Percentiles rank a stretch among this genome's conserved stretches.
Conservation (phyloP, 2,113 vertebrate genomes). For the Hemiprocne comata region DNA sequence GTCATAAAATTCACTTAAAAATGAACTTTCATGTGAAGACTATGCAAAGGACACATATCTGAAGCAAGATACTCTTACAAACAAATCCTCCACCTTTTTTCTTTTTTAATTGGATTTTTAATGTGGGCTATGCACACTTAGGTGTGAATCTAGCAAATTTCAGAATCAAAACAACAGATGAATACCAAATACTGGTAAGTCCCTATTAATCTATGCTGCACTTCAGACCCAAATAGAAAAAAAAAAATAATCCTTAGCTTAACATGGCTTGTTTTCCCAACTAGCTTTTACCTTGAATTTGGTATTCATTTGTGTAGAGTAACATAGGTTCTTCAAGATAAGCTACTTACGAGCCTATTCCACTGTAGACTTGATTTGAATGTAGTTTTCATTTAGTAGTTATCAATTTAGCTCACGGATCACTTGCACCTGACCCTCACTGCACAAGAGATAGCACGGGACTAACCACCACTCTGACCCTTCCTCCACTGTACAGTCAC, state of each 20-base stretch:
- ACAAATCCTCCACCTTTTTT: neutral
- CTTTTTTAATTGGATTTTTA: neutral
- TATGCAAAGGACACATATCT: neutral
- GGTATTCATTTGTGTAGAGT: neutral
- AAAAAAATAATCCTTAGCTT: too few relatives aligned
- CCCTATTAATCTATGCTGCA: too few relatives aligned
- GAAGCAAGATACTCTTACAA: neutral
- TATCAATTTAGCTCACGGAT: neutral
- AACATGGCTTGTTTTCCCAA: too few relatives aligned
- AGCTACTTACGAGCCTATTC: neutral
- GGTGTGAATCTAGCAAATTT: neutral
- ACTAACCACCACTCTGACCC: neutral
- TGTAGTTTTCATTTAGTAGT: neutral
- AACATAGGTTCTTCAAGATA: neutral
- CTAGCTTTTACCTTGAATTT: too few relatives aligned
- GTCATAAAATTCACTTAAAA: neutral
- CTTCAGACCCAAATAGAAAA: too few relatives aligned
- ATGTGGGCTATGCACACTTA: neutral
- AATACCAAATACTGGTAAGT: too few relatives aligned
- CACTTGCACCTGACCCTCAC: neutral
- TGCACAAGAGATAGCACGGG: neutral
- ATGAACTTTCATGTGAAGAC: neutral
- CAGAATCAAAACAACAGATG: neutral
- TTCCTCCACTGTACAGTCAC: neutral
- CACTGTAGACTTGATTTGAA: neutral